phyloP scores from a whole-genome alignment of 2,113 vertebrate species.

The Alligator mississippiensis region DNA sequence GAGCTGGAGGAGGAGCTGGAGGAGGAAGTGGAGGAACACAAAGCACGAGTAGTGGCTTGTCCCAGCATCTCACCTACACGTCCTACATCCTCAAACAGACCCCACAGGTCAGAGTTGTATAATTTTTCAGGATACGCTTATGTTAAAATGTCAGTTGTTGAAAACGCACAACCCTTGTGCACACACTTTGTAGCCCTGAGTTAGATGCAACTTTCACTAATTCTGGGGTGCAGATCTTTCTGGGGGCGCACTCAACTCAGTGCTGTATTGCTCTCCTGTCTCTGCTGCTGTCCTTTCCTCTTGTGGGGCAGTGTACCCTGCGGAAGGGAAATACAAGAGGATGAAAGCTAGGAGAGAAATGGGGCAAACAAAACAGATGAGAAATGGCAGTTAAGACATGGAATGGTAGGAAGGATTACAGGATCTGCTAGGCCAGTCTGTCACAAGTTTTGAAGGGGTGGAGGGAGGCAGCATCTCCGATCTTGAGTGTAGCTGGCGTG shows the following conservation, averaged over 20 bases:
- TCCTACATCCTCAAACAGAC: conserved; percentile 99
- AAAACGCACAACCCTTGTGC: background rate
- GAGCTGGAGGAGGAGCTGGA: conserved; percentile 11
- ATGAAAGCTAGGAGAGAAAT: background rate
- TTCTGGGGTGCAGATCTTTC: background rate
- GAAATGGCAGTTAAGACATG: background rate
- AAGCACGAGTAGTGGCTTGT: conserved; percentile 84
- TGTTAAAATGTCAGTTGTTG: too few species aligned
- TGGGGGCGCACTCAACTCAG: background rate
- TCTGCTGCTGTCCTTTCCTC: background rate
- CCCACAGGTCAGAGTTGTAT: conserved; percentile 81
- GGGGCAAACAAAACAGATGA: background rate
- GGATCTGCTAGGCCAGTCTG: background rate
- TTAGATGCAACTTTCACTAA: rapidly evolving
- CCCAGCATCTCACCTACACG: conserved; percentile 95
- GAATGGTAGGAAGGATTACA: background rate
- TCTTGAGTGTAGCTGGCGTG: background rate
- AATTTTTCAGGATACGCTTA: too few species aligned
- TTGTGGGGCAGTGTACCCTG: background rate
- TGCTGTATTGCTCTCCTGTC: background rate
- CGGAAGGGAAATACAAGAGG: background rate
- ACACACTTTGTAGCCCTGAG: background rate
- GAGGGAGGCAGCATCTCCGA: background rate
- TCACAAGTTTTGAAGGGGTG: background rate
- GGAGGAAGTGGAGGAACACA: conserved; percentile 76